phyloP scores from a whole-genome alignment of 2,113 vertebrate species.

The Melanerpes aurifrons region DNA sequence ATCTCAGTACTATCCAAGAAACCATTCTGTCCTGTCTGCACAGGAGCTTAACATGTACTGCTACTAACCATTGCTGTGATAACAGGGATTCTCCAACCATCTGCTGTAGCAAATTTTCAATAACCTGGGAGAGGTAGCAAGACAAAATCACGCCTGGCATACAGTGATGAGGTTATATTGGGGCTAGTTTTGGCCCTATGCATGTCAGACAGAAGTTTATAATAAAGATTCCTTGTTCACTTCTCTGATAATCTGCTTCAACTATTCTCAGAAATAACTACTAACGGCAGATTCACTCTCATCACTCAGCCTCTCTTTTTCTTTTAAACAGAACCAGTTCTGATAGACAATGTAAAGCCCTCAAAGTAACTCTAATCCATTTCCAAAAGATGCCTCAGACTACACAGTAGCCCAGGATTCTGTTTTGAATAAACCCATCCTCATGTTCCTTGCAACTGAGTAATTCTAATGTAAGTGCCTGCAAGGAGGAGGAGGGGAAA shows the following conservation, averaged over 20 bases:
- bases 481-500: conserved; percentile 29
- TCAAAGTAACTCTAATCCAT: conserved; percentile 70
- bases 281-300: conserved; percentile 53
- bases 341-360: conserved; percentile 67
- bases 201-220: conserved; percentile 40
- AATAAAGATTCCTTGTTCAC: conserved; percentile 35
- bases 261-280: conserved; percentile 41
- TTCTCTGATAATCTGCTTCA: conserved; percentile 56
- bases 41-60: background rate
- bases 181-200: conserved; percentile 3
- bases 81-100: conserved; percentile 17
- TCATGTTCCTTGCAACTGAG: conserved; percentile 55
- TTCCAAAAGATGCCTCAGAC: conserved; percentile 69
- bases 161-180: background rate
- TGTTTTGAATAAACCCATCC: conserved; percentile 67
- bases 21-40: background rate
- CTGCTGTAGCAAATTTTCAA: conserved; percentile 5
- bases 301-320: conserved; percentile 37
- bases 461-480: conserved; percentile 51
- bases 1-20: background rate
- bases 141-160: background rate
- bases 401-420: conserved; percentile 45
- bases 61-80: conserved; percentile 47
- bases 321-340: conserved; percentile 58
- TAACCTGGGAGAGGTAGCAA: background rate